Evolutionary conservation across 1,140 invertebrate species (phyloP).

Genomic region (Penaeus japonicus): DNA sequence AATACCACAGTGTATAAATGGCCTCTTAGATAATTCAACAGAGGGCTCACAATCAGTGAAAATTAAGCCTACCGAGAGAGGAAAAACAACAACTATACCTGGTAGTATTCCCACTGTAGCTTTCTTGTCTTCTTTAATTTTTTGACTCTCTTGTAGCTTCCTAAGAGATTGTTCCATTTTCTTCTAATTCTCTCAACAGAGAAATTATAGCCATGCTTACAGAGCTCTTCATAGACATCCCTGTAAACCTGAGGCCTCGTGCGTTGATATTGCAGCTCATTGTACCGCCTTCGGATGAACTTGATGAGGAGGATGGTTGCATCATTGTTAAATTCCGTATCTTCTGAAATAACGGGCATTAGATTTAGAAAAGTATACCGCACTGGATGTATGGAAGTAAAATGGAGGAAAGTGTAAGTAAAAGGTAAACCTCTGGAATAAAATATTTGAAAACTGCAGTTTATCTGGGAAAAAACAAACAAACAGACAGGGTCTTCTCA

Average conservation of each 20-base stretch:
- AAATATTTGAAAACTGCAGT: no score
- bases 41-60: no score
- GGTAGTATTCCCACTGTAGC: slow-evolving; percentile 35
- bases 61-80: no score
- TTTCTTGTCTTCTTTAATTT: slow-evolving; percentile 7
- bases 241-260: slow-evolving; percentile 3
- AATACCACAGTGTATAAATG: no score
- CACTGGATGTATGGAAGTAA: no score
- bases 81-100: neutral
- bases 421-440: no score
- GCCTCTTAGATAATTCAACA: no score
- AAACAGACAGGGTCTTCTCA: no score
- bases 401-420: no score
- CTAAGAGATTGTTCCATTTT: slow-evolving; percentile 39
- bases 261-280: slow-evolving; percentile 15
- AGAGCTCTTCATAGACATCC: slow-evolving; percentile 16
- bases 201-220: slow-evolving; percentile 27
- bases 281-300: slow-evolving; percentile 15
- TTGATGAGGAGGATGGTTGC: slow-evolving; percentile 32
- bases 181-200: slow-evolving; percentile 28
- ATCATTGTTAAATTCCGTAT: slow-evolving; percentile 30
- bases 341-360: neutral
- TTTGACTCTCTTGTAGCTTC: slow-evolving; percentile 29
- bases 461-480: no score
- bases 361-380: neutral